Evolutionary conservation across 2,888 invertebrate genomes (phyloP).

Genomic region (Eucriotettix oculatus): DNA sequence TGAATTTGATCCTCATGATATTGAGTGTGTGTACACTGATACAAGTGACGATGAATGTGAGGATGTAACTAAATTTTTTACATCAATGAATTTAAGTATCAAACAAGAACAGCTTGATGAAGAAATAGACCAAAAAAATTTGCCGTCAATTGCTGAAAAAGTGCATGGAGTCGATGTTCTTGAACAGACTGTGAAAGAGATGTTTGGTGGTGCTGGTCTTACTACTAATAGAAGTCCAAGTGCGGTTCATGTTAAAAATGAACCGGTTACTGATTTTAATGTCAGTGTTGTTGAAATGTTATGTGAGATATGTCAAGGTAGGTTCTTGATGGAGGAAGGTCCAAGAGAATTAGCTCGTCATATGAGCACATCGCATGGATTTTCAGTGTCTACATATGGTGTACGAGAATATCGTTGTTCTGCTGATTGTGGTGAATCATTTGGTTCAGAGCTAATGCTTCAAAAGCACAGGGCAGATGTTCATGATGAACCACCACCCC

Average conservation of each 20-base stretch:
- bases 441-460: constrained; percentile 2
- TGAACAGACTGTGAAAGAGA: constrained; percentile 1
- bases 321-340: constrained; percentile 27
- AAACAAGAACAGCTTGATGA: background rate
- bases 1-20: constrained; percentile 24
- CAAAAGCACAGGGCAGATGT: constrained; percentile 1
- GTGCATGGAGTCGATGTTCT: background rate
- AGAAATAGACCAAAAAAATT: background rate
- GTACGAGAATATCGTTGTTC: constrained; percentile 1
- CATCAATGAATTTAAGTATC: background rate
- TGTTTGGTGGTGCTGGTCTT: background rate
- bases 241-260: background rate
- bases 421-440: constrained; percentile 3
- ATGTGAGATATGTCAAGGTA: constrained; percentile 35
- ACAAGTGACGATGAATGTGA: constrained; percentile 26
- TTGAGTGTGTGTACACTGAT: constrained; percentile 29
- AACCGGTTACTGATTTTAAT: background rate
- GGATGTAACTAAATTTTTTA: background rate
- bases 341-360: constrained; percentile 19
- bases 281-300: constrained; percentile 12
- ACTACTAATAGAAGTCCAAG: background rate
- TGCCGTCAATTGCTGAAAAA: background rate
- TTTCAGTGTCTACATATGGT: constrained; percentile 3
- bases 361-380: constrained; percentile 10
- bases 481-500: background rate